A percentile compares a stretch with the other conserved stretches of the same genome.
Evolutionary conservation across 2,797 vertebrate genomes (phyloP).

Genomic region (Gallirallus australis): DNA sequence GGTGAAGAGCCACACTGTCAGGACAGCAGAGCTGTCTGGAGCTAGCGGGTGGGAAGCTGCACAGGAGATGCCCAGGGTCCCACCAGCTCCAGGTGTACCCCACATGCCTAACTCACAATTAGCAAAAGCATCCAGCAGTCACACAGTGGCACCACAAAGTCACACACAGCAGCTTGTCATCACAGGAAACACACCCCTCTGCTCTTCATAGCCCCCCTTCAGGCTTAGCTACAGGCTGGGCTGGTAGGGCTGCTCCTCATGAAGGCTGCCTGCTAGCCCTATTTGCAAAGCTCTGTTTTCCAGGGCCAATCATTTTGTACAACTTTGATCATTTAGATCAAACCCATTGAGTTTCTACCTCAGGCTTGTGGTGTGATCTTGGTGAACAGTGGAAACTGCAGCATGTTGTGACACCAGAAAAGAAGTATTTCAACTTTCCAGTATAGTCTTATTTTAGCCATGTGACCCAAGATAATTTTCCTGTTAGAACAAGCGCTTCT

Average conservation of each 20-base stretch:
- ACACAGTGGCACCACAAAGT: background rate
- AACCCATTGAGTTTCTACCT: background rate
- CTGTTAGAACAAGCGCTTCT: background rate
- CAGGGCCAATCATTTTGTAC: background rate
- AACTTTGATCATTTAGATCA: background rate
- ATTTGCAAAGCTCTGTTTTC: background rate
- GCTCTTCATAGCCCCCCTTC: rapidly evolving
- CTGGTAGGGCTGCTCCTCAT: background rate
- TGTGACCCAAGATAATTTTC: background rate
- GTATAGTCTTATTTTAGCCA: background rate
- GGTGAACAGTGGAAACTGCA: background rate
- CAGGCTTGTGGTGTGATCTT: background rate
- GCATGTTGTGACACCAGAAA: background rate
- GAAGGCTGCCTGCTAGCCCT: background rate
- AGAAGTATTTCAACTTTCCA: background rate
- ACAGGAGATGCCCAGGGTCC: background rate
- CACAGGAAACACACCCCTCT: background rate
- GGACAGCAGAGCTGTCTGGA: background rate
- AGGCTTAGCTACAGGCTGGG: background rate
- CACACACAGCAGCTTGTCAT: background rate
- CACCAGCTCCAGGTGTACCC: background rate
- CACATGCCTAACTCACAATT: rapidly evolving
- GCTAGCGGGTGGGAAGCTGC: rapidly evolving
- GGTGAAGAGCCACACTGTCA: rapidly evolving
- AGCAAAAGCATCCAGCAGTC: background rate